Base-by-base conservation (phyloP, 2,113 vertebrate species). In the Dicrurus megarhynchus region DNA sequence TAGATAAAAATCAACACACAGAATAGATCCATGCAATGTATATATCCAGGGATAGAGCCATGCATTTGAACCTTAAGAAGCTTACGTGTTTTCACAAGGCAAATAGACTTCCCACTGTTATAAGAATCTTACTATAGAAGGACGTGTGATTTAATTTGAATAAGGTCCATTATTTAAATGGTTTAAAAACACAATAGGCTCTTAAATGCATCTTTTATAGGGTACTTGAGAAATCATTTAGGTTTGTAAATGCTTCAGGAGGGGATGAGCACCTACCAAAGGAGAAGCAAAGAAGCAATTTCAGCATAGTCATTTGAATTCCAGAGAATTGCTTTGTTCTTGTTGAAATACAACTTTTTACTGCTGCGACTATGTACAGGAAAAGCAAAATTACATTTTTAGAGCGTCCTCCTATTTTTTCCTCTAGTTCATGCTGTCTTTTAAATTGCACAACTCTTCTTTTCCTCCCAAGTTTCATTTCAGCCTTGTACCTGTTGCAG, bases 1-100 rank as follows among this genome's bases (percentile, higher is more conserved):
- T 44, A 85, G 95, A 96, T 96, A 91, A 89, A 95, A 94, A 95
- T 95, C 95, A 94, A 60, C 96, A 85, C 91, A 39, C 63, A 17
- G 69, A 89, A 84, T 50, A 5, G 39, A 55, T 24, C 80, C 35
- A 24, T 39, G 44, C 64, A 20, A 64, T 28, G 4, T 42, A 13
- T 47, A 53, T 53, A 53, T 56, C 52, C 30, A 6, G 70, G 84
- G 69, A 74, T 55, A 10, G 56, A 75, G 41, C 44, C 47, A 4
- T 26, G 39, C 46, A 1, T 42, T 82, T 74, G 64, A 81, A 90
- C 84, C 32, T 35, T n/a, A 42, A 82, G 73, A 37, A 42, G 79
- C 70, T 92, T 44, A 28, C 2, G 2, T 37, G 55, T 93, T 93
- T 77, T 65, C 74, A 67, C 41, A 19, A 71, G 79, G 84, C 76